Evolutionary conservation across 2,888 invertebrate species (phyloP), one percentile per base, ranked within the genome.

Genomic region (Automeris io): DNA sequence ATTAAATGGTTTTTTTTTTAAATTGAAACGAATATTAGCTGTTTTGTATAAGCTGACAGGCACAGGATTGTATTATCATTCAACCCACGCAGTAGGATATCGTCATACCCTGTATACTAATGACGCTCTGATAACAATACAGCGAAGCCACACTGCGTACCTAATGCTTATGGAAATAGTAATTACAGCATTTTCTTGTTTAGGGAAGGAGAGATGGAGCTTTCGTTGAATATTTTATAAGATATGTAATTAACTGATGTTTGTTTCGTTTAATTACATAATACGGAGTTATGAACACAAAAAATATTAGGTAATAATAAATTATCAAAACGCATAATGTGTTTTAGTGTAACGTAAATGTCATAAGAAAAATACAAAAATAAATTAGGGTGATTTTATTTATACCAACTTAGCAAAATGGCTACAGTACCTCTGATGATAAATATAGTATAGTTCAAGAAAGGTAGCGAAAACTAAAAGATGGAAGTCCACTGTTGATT

Each of bases 91-190:
- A 46, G 43, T 46, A 53, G 57, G 62, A 76, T 83, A 83, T 82
- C 82, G 65, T 59, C 55, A 61, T 61, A 58, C 66, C 68, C 67
- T 67, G 80, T 71, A 82, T 82, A 63, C 65, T 78, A 82, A 85
- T 82, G 78, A 69, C 71, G 63, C 53, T 22, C 24, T 33, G 40
- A 66, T 64, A 65, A 57, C 51, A 42, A 38, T 46, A 39, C 43
- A 41, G 42, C 43, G 43, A 43, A 40, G 51, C 37, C 43, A 41
- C 47, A 46, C 45, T 49, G 49, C 43, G 36, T 37, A 43, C 40
- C 45, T 35, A 34, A 26, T 16, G 21, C 12, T 22, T 37, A 18
- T 21, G 29, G 18, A 34, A 8, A 26, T 21, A 8, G 11, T 34
- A 39, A 39, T 39, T 39, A 34, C 34, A 23, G 29, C 13, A 39